Percentiles rank a stretch among this genome's conserved stretches.
These are phyloP conservation scores for Hapalemur alaotrensis DNA, from an alignment of 2,797 vertebrate species.

Conservation along the genomic window DNA sequence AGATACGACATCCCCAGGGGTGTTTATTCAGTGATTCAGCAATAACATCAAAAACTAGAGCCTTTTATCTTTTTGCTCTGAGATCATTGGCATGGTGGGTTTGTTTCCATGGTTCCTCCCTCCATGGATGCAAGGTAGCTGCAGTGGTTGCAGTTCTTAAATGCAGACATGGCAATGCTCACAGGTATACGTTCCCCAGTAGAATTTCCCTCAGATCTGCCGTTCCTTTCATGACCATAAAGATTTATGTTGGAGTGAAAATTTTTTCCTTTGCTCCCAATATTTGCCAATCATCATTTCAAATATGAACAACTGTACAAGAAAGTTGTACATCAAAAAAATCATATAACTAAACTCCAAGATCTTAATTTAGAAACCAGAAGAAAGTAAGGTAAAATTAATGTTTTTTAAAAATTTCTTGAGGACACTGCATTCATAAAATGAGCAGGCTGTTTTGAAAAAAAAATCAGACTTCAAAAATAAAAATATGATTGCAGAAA, in stretches of 20 bases:
- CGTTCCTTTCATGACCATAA: neutral
- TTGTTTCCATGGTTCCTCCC: neutral
- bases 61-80: neutral
- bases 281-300: neutral
- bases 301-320: neutral
- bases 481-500: constrained; percentile 12
- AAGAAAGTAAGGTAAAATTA: neutral
- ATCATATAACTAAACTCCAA: neutral
- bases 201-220: neutral
- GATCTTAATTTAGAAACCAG: neutral
- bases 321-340: neutral
- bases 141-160: neutral
- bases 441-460: neutral
- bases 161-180: neutral
- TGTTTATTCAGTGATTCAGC: neutral
- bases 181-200: neutral
- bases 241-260: neutral
- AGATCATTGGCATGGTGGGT: neutral
- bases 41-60: neutral
- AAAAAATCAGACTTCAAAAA: constrained; percentile 43
- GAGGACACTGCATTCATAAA: neutral
- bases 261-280: neutral
- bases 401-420: neutral
- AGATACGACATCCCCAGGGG: neutral
- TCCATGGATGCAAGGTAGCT: no score